Percentiles rank a stretch among this genome's conserved stretches.
phyloP scores from a whole-genome alignment of 2,113 vertebrate genomes.

The Passer montanus region DNA sequence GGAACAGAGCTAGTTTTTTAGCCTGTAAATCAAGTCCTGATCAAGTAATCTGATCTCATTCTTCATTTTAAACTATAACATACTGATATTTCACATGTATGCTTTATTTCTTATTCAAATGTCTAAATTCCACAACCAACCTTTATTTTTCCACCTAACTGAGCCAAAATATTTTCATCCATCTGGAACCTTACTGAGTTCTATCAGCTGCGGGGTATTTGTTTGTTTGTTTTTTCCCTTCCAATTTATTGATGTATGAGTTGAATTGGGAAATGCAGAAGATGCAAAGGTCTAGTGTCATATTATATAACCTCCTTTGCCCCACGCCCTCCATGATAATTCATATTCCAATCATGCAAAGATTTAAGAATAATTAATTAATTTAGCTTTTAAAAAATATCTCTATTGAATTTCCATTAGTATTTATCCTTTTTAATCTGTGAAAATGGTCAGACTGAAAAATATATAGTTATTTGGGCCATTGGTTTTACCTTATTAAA shows the following conservation, averaged over 20 bases:
- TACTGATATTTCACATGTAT: background rate
- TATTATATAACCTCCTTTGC: background rate
- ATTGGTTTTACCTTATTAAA: background rate
- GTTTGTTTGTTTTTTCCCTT: background rate
- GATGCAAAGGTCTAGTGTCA: background rate
- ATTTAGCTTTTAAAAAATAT: background rate
- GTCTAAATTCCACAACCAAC: background rate
- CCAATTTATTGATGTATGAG: background rate
- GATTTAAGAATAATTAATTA: background rate
- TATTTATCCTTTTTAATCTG: background rate
- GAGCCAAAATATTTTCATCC: background rate
- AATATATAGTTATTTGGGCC: background rate
- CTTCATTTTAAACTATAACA: background rate
- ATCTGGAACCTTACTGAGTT: background rate
- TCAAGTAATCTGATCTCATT: background rate
- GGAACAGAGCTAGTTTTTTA: background rate
- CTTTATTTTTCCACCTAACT: background rate
- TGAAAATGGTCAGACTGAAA: background rate
- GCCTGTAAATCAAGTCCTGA: background rate
- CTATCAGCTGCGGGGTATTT: background rate
- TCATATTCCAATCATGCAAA: background rate
- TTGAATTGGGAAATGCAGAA: background rate
- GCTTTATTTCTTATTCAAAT: background rate
- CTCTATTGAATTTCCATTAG: background rate
- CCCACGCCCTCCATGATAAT: background rate